A percentile compares a stretch with the other conserved stretches of the same genome.
These are phyloP conservation scores for Oscheius sp. DNA, from an alignment of 2,888 invertebrate species.

Conservation along the genomic window DNA sequence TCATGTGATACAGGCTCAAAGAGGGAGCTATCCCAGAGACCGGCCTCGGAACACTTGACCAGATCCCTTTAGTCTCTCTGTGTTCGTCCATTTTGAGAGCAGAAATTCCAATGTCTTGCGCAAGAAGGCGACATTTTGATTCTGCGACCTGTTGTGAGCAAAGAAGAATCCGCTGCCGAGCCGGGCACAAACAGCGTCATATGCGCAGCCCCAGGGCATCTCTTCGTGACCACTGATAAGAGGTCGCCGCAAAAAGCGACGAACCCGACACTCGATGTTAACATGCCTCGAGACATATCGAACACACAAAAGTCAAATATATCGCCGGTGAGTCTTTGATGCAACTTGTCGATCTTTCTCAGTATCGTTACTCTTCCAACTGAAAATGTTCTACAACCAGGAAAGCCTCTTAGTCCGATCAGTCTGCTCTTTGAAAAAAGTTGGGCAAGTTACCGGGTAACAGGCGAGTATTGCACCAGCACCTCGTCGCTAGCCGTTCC, in stretches of 20 bases:
- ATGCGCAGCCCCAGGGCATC: conserved; percentile 12
- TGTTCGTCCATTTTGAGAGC: neutral
- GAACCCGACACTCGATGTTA: conserved; percentile 34
- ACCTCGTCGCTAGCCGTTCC: conserved; percentile 30
- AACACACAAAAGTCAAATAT: conserved; percentile 22
- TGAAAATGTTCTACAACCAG: neutral
- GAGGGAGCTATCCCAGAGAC: conserved; percentile 5
- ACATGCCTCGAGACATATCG: conserved; percentile 14
- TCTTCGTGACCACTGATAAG: conserved; percentile 33
- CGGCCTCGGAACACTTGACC: neutral
- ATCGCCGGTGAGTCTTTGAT: neutral
- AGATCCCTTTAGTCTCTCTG: neutral
- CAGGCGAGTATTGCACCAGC: conserved; percentile 34
- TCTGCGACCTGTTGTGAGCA: conserved; percentile 5
- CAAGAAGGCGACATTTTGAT: neutral
- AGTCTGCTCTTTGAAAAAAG: neutral
- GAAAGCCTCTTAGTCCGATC: neutral
- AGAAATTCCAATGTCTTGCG: neutral
- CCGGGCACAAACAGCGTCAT: neutral
- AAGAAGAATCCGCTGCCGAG: neutral
- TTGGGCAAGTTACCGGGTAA: conserved; percentile 10
- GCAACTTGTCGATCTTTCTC: neutral
- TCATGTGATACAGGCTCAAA: conserved; percentile 24
- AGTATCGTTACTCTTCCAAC: neutral
- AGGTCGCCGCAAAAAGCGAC: conserved; percentile 32